Evolutionary conservation across 2,888 invertebrate species (phyloP).

Genomic region (Eustalomyia histrio): DNA sequence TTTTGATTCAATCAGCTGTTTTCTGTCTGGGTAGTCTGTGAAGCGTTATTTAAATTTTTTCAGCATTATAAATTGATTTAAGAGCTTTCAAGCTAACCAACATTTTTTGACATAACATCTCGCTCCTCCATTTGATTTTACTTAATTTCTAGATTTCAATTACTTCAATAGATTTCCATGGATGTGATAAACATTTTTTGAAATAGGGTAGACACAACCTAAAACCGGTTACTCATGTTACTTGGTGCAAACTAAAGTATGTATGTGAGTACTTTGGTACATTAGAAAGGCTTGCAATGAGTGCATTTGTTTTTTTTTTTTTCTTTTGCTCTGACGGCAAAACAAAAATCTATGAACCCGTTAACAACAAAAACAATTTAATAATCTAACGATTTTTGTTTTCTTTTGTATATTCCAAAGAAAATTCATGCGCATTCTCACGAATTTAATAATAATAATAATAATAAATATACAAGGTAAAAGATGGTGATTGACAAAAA

Average conservation of each 20-base stretch:
- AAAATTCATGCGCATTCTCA: slow-evolving; percentile 27
- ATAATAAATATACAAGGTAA: slow-evolving; percentile 7
- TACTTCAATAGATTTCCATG: no score
- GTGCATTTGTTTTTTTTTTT: slow-evolving; percentile 12
- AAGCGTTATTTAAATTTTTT: no score
- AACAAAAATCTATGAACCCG: slow-evolving; percentile 14
- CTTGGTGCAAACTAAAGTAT: slow-evolving; percentile 5
- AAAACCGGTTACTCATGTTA: background rate
- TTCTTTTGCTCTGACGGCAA: slow-evolving; percentile 1
- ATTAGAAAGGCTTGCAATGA: slow-evolving; percentile 21
- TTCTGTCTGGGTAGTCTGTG: no score
- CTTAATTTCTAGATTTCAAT: no score
- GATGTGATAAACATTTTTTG: background rate
- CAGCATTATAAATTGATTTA: no score
- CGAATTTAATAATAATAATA: slow-evolving; percentile 2
- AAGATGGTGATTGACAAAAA: slow-evolving; percentile 20
- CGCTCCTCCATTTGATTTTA: no score
- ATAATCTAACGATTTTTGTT: background rate
- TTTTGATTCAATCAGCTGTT: no score
- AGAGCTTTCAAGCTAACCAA: no score
- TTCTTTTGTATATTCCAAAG: background rate
- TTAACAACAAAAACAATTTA: slow-evolving; percentile 2
- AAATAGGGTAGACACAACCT: background rate
- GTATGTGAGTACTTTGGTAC: background rate
- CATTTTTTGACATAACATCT: no score